phyloP scores from a whole-genome alignment of 2,888 invertebrate species.

The Watsonalla cultraria region DNA sequence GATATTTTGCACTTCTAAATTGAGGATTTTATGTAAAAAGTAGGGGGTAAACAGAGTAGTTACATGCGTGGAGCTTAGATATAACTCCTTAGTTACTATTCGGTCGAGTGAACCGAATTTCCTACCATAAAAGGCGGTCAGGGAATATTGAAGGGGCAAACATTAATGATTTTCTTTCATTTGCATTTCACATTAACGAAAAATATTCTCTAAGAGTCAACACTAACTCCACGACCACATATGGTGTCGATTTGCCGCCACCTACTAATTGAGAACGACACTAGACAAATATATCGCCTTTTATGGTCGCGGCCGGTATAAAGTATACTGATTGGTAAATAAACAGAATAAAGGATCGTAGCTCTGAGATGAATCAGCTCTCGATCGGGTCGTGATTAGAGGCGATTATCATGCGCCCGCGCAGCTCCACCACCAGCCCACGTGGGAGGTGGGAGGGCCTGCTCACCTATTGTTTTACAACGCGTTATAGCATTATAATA shows the following conservation, averaged over 20 bases:
- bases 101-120: conserved; percentile 24
- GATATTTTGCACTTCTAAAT: neutral
- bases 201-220: conserved; percentile 60
- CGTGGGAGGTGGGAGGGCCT: conserved; percentile 71
- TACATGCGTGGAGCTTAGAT: conserved; percentile 2
- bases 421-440: conserved; percentile 45
- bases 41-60: too few species aligned
- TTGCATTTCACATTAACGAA: conserved; percentile 65
- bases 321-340: conserved; percentile 72
- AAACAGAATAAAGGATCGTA: conserved; percentile 65
- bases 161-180: conserved; percentile 70
- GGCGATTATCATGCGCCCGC: conserved; percentile 69
- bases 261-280: conserved; percentile 71
- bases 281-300: conserved; percentile 74
- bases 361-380: conserved; percentile 69
- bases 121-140: conserved; percentile 46
- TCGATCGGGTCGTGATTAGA: conserved; percentile 72
- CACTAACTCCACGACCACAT: conserved; percentile 67
- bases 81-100: neutral
- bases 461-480: conserved; percentile 69
- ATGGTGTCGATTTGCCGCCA: conserved; percentile 66
- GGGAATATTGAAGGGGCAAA: conserved; percentile 57
- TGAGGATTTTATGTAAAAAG: conserved; percentile 5
- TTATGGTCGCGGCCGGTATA: conserved; percentile 65
- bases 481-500: conserved; percentile 70